Evolutionary conservation across 2,888 invertebrate species (phyloP), one percentile per base, ranked within the genome.

Genomic region (Seira ritae): DNA sequence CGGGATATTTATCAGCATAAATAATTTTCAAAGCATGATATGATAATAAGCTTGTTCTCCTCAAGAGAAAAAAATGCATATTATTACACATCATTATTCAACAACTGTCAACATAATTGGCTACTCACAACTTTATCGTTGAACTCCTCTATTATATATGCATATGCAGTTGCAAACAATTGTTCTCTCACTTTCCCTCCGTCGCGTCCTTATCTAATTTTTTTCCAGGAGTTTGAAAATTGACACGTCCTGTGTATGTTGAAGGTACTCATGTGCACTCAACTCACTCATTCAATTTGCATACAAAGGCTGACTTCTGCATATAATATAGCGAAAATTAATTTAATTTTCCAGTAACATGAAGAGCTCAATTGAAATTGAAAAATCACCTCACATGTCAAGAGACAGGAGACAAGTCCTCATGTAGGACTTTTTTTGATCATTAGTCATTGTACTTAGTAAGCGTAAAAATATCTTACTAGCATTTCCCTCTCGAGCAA

Each of bases 71-170:
- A 37, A 42, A 55, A 24, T 69, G 42, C 73, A 76, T 82, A 75
- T 82, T 84, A 84, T 80, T 86, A 87, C 82, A 84, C 85, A 81
- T 85, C 79, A 86, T 87, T 86, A 87, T 86, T 87, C 87, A 87
- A 87, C 85, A 88, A 88, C 88, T 89, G 89, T 88, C 88, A 88
- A 86, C 86, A 87, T 89, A 89, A 89, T 89, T 89, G 88, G 87
- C 86, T 85, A 86, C 87, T 88, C 88, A 88, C 88, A 87, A 85
- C 84, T 62, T 62, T 62, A 62, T 62, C 73, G 72, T 69, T 66
- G 46, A 23, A 22, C 60, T 50, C 24, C 70, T 31, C 3, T 31
- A 31, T 31, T 31, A 31, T 2, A 31, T 8, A 31, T 31, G 31
- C 31, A 31, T 31, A 17, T 55, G 55, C n/a, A 55, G 55, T 55